Evolutionary conservation across 2,797 vertebrate genomes (phyloP), one percentile per base, ranked within the genome.

Genomic region (Steatocranus sp.): DNA sequence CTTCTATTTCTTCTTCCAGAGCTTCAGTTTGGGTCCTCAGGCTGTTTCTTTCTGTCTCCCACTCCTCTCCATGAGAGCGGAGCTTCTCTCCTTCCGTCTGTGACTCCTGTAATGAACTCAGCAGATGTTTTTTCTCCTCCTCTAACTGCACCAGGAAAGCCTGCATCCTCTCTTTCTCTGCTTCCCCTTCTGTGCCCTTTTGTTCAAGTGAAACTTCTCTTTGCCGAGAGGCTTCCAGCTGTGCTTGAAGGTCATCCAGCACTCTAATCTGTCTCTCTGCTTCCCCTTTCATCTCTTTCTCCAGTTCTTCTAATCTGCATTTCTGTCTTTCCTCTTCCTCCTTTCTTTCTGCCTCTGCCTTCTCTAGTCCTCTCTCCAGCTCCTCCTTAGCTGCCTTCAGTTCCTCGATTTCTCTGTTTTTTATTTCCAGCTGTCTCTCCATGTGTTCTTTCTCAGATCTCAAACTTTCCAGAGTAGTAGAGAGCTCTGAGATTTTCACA

Each of bases 331-430:
- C 93, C 15, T 94, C 85, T 58, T 94, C 88, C 85, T 91, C 93
- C 91, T 30, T 93, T 84, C 94, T 92, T 2, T 94, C 92, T 7
- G 83, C 73, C 84, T 92, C 93, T 6, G 94, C 87, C 83, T 89
- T 90, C 75, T 91, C 82, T 25, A 96, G 87, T 70, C 96, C 94
- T 81, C 88, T 83, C 89, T 98, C 95, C 78, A 95, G 96, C 83
- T 96, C 54, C 85, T 94, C 85, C 90, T 95, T 93, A 74, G 96
- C 83, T 81, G 93, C 95, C 92, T 97, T 97, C 81, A 98, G 95
- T 15, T 88, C 94, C 82, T 93, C 96, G 58, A 94, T 96, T 92
- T 94, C 96, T 93, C 53, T 92, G 93, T 85, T 93, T 90, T 91
- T 98, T 63, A 11, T 14, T 66, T 82, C 95, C 92, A 84, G 88